Percentiles rank a stretch among this genome's conserved stretches.
Evolutionary conservation across 2,888 invertebrate species (phyloP).

Genomic region (Melanostoma scalare): DNA sequence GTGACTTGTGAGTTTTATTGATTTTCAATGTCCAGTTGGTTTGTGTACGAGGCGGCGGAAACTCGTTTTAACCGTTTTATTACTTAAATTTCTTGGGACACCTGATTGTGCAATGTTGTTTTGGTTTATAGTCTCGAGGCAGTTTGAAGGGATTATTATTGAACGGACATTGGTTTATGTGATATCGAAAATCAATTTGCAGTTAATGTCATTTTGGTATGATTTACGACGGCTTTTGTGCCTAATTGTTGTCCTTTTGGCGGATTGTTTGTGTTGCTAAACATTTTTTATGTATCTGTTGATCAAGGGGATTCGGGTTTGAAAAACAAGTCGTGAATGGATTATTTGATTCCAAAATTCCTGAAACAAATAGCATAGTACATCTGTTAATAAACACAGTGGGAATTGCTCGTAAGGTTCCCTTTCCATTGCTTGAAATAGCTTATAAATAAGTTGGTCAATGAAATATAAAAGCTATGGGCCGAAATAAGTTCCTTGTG

Average conservation of each 20-base stretch:
- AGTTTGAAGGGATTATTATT: conserved; percentile 65
- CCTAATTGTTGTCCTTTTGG: conserved; percentile 1
- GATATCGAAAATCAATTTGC: conserved; percentile 70
- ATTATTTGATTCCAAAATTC: too few species aligned
- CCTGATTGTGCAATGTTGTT: conserved; percentile 67
- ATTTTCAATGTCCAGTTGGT: conserved; percentile 54
- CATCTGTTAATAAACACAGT: too few species aligned
- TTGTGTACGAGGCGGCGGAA: conserved; percentile 19
- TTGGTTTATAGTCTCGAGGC: conserved; percentile 48
- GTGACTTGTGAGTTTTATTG: conserved; percentile 28
- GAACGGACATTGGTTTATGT: conserved; percentile 53
- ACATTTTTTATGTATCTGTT: neutral
- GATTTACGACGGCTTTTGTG: conserved; percentile 53
- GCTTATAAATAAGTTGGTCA: too few species aligned
- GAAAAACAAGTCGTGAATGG: too few species aligned
- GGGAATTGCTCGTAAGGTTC: too few species aligned
- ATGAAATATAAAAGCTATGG: too few species aligned
- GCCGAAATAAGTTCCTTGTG: too few species aligned
- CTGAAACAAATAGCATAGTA: too few species aligned
- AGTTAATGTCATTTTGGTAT: conserved; percentile 66
- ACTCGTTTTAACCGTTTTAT: conserved; percentile 65
- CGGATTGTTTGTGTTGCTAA: neutral
- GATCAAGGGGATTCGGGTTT: neutral
- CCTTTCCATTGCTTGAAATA: too few species aligned
- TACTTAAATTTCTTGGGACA: conserved; percentile 59